These are phyloP conservation scores for Microcebus griseorufus DNA, from an alignment of 2,113 vertebrate species.

Conservation along the genomic window DNA sequence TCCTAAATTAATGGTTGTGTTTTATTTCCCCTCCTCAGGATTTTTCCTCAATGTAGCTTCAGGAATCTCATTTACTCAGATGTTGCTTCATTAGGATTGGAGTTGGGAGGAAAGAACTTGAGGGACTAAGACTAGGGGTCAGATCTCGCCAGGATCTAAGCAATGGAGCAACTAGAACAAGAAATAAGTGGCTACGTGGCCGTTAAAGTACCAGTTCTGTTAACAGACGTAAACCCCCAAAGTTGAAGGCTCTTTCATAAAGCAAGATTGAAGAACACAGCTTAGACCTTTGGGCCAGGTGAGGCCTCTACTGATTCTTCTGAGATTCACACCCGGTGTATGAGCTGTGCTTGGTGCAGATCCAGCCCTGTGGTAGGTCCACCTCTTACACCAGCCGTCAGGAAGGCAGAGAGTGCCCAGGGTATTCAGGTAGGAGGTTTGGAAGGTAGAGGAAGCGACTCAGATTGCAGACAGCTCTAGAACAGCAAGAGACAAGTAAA, in stretches of 20 bases:
- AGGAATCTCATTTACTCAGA: constrained; percentile 1
- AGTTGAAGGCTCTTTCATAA: not conserved
- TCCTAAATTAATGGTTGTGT: not conserved
- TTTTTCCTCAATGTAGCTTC: not conserved
- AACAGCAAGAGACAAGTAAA: not conserved
- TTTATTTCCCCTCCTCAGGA: not conserved
- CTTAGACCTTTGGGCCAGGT: not conserved
- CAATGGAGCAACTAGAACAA: not conserved
- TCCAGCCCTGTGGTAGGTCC: not conserved
- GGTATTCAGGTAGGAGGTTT: not conserved
- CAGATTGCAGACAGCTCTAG: not conserved
- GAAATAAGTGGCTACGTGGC: not conserved
- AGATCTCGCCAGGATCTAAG: not conserved
- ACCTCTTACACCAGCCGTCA: not conserved
- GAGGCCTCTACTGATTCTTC: not conserved
- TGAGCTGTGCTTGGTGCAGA: not conserved
- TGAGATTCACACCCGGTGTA: not conserved
- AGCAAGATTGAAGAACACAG: not conserved
- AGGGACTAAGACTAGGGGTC: not conserved
- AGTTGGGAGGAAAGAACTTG: not conserved
- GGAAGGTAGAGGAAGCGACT: not conserved
- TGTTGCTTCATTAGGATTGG: constrained; percentile 17
- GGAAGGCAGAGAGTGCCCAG: not conserved
- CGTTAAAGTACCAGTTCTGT: not conserved
- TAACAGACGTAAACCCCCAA: not conserved